These are phyloP conservation scores for Camponotus fellah DNA, from an alignment of 2,888 invertebrate genomes.

Conservation along the genomic window DNA sequence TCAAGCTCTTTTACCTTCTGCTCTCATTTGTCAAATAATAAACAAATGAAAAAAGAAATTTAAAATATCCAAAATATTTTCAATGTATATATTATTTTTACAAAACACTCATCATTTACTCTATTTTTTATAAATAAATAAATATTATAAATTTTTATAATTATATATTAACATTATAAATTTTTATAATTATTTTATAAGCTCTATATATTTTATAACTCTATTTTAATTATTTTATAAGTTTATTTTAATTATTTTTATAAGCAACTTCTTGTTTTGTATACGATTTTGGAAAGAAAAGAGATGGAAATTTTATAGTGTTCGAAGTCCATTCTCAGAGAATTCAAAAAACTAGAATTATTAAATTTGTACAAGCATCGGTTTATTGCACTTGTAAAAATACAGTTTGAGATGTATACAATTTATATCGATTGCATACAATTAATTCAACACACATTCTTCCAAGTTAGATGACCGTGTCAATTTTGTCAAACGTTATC, in stretches of 20 bases:
- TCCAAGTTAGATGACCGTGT: neutral
- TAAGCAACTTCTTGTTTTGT: neutral
- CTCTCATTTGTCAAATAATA: slow-evolving; percentile 55
- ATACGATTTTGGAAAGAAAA: neutral
- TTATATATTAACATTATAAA: no score
- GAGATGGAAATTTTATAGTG: neutral
- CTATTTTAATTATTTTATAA: no score
- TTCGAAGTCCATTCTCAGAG: neutral
- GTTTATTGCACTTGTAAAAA: slow-evolving; percentile 83
- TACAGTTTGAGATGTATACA: slow-evolving; percentile 76
- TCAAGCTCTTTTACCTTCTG: slow-evolving; percentile 17
- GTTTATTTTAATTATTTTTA: neutral
- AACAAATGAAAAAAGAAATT: slow-evolving; percentile 35
- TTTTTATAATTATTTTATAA: no score
- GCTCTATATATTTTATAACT: no score
- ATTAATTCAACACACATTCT: slow-evolving; percentile 50
- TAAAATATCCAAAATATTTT: slow-evolving; percentile 10
- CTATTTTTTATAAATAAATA: no score
- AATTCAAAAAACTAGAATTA: neutral
- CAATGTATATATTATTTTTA: neutral
- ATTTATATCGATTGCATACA: slow-evolving; percentile 58
- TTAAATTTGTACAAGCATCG: slow-evolving; percentile 83
- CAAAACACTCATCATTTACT: neutral
- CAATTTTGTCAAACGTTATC: slow-evolving; percentile 32
- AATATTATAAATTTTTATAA: no score